Base-by-base conservation (phyloP, 2,797 vertebrate genomes). In the Nannoperca obscura region DNA sequence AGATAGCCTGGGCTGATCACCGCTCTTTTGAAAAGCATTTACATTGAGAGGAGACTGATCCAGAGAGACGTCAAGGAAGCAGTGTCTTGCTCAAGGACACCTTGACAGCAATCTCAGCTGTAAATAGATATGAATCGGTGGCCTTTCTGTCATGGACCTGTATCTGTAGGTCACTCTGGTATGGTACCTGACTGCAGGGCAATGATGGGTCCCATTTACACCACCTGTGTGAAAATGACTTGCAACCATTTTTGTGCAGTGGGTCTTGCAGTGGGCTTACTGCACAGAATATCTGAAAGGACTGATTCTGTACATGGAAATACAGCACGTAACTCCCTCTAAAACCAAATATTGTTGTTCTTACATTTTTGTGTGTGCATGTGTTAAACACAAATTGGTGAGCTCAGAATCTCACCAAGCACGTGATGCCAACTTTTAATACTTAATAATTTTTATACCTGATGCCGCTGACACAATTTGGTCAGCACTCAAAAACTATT, bases 91-190 rank as follows among this genome's bases (percentile, higher is more conserved):
- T 76, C 73, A 82, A 84, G 68, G 73, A 73, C 74, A 27, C 42
- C 8, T 14, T 74, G 57, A 76, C 38, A 65, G 70, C 49, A 42
- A 55, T 24, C 58, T 22, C 69, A 77, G 62, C 80, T 82, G 58
- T 12, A 74, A 66, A 75, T 62, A 50, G 76, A 79, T 63, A n/a
- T 14, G 52, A 44, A 76, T 64, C 61, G 36, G 46, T 58, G 68
- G 47, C 53, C 52, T 76, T 46, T 61, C 15, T 57, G 46, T 66
- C 71, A 55, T 36, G 40, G 54, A 32, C 44, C 47, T 63, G 32
- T 24, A 22, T 42, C 20, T 68, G 24, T 44, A 63, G 46, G n/a
- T 65, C 27, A 9, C 57, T 24, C 8, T 50, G 49, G 34, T 5
- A 22, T 40, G 24, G 22, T 32, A 27, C 44, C 20, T 62, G 52